Percentiles rank a stretch among this genome's conserved stretches.
Evolutionary conservation across 2,888 invertebrate species (phyloP).

Genomic region (Dyspetes luteomarginatus): DNA sequence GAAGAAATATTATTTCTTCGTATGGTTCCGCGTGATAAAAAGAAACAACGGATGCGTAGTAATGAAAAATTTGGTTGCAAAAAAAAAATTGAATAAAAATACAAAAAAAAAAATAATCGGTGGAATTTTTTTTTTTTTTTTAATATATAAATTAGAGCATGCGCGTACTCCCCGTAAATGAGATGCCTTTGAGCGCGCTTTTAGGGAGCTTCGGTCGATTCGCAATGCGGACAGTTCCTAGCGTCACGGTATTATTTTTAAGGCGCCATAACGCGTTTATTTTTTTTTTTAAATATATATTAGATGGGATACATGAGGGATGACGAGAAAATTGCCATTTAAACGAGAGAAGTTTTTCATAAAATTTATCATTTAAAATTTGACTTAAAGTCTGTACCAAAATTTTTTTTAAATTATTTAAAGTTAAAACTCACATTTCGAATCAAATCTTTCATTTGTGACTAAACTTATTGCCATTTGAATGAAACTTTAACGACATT

Average conservation of each 20-base stretch:
- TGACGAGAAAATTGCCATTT: no score
- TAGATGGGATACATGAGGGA: no score
- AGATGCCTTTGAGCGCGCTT: slow-evolving; percentile 35
- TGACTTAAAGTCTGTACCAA: no score
- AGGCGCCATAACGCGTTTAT: slow-evolving; percentile 80
- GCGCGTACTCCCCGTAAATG: slow-evolving; percentile 39
- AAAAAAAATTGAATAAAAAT: background rate
- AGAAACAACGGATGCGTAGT: background rate
- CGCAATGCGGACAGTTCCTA: slow-evolving; percentile 81
- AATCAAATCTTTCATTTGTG: no score
- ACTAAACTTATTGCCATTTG: no score
- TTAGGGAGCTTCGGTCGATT: slow-evolving; percentile 58
- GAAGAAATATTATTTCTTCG: background rate
- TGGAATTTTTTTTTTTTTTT: no score
- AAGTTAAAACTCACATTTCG: no score
- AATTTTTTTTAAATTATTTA: no score
- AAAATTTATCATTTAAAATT: no score
- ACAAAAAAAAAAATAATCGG: background rate
- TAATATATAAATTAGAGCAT: background rate
- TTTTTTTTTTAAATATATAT: slow-evolving; percentile 12
- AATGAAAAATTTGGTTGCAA: slow-evolving; percentile 3
- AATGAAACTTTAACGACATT: no score
- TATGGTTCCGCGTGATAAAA: no score
- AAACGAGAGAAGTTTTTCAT: no score
- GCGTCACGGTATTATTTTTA: slow-evolving; percentile 82